Evolutionary conservation across 1,140 invertebrate species (phyloP).

Genomic region (Neuroterus valhalla): DNA sequence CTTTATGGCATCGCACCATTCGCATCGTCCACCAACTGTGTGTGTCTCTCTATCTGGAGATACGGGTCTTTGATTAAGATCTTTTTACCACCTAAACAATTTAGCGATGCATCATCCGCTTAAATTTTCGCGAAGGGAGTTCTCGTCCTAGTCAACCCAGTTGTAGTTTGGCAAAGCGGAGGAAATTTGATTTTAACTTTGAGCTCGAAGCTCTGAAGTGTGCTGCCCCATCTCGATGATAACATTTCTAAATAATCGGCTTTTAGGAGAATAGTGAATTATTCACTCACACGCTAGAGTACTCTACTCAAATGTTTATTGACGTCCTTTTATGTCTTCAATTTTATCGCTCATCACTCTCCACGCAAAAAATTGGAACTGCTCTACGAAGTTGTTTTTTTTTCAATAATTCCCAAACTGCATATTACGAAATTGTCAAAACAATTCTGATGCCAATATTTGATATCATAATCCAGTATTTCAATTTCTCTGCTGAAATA

Average conservation of each 20-base stretch:
- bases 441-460: too few species aligned
- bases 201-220: constrained; percentile 18
- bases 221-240: constrained; percentile 3
- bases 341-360: background rate
- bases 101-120: constrained; percentile 27
- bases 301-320: background rate
- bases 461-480: too few species aligned
- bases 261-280: constrained; percentile 5
- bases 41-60: background rate
- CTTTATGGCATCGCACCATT: constrained; percentile 16
- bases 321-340: background rate
- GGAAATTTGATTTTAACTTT: constrained; percentile 26
- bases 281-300: constrained; percentile 6
- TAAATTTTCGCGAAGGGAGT: constrained; percentile 29
- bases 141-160: constrained; percentile 20
- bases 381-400: too few species aligned
- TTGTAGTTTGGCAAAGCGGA: constrained; percentile 23
- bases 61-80: constrained; percentile 28
- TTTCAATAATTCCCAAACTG: too few species aligned
- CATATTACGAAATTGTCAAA: too few species aligned
- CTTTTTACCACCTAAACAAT: constrained; percentile 26
- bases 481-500: too few species aligned
- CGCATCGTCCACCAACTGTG: constrained; percentile 16
- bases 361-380: too few species aligned
- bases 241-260: constrained; percentile 15